Percentiles rank a stretch among this genome's conserved stretches.
phyloP scores from a whole-genome alignment of 2,797 vertebrate species.

The Antennarius maculatus region DNA sequence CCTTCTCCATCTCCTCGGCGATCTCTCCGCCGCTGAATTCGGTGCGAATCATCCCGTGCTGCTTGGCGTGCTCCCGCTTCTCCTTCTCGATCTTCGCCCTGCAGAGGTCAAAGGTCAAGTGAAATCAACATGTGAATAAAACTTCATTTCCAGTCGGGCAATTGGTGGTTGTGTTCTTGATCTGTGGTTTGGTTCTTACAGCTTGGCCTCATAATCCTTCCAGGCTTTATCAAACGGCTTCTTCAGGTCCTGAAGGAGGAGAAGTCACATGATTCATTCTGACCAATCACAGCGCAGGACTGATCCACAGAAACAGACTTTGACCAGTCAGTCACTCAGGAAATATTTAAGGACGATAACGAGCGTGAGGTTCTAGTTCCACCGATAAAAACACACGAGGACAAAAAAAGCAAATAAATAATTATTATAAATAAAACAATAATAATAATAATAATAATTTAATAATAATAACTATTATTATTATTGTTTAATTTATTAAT shows the following conservation, averaged over 20 bases:
- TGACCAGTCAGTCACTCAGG: constrained; percentile 23
- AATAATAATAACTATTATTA: too few relatives aligned
- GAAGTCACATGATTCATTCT: constrained; percentile 14
- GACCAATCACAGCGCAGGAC: constrained; percentile 18
- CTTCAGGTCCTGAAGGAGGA: constrained; percentile 89
- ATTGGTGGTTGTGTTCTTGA: not conserved
- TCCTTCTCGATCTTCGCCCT: constrained; percentile 94
- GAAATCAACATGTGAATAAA: too few relatives aligned
- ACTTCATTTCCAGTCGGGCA: too few relatives aligned
- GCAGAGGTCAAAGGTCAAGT: constrained; percentile 23
- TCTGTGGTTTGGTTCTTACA: constrained; percentile 81
- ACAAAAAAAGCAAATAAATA: not conserved
- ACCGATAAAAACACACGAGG: constrained; percentile 5
- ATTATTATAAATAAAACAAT: too few relatives aligned
- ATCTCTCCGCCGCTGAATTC: constrained; percentile 98
- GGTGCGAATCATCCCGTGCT: constrained; percentile 96
- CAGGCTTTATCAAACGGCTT: constrained; percentile 99
- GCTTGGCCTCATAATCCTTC: constrained; percentile 98
- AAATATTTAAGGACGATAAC: constrained; percentile 11
- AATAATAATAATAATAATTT: too few relatives aligned
- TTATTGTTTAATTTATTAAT: too few relatives aligned
- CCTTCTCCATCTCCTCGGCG: constrained; percentile 97
- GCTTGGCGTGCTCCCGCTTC: constrained; percentile 93
- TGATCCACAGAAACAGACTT: constrained; percentile 9
- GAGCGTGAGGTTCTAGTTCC: not conserved